Conservation (phyloP, 2,113 vertebrate genomes). For the Acanthochromis polyacanthus region DNA sequence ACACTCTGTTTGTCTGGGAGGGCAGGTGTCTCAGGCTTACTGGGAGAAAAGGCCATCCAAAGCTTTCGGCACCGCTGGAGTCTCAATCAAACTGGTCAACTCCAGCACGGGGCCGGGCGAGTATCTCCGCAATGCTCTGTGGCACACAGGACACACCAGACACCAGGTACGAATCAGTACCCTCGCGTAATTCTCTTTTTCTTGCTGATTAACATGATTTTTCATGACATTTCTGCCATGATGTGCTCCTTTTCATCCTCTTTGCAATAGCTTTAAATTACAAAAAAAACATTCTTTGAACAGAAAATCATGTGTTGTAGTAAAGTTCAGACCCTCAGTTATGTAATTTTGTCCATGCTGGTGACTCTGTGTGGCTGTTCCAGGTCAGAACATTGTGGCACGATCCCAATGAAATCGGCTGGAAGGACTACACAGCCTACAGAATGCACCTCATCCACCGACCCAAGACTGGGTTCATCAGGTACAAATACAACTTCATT, state of each 20-base stretch:
- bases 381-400: slow-evolving; percentile 98
- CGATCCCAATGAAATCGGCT: slow-evolving; percentile 95
- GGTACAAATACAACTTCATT: slow-evolving; percentile 76
- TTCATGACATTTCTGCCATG: too few relatives aligned
- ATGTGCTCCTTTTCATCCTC: not conserved
- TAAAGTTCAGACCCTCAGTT: slow-evolving; percentile 2
- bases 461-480: slow-evolving; percentile 96
- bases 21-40: slow-evolving; percentile 96
- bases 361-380: slow-evolving; percentile 8
- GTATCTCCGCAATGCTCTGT: slow-evolving; percentile 94
- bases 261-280: not conserved
- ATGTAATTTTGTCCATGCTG: not conserved
- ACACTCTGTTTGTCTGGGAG: slow-evolving; percentile 78
- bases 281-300: not conserved
- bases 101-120: slow-evolving; percentile 94
- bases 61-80: slow-evolving; percentile 94
- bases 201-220: too few relatives aligned
- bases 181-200: not conserved
- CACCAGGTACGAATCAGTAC: slow-evolving; percentile 87
- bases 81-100: slow-evolving; percentile 97
- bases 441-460: slow-evolving; percentile 96
- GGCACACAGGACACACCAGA: slow-evolving; percentile 96
- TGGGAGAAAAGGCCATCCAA: slow-evolving; percentile 95
- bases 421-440: slow-evolving; percentile 97
- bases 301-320: not conserved